phyloP scores from a whole-genome alignment of 2,888 invertebrate species.

The Lamellibrachia columna region DNA sequence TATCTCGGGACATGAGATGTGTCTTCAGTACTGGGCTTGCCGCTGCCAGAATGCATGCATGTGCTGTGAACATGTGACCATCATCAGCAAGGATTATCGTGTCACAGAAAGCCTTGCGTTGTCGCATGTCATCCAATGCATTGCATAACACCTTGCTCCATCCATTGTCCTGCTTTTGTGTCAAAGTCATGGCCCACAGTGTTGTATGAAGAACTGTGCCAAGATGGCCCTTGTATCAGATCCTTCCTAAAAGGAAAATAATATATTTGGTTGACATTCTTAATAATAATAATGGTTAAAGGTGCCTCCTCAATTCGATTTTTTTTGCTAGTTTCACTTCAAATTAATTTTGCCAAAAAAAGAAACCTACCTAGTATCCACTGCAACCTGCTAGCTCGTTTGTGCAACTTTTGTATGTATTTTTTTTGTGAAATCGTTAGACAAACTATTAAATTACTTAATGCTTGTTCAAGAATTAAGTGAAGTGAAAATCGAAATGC shows the following conservation, averaged over 20 bases:
- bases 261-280: neutral
- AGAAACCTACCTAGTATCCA: too few species aligned
- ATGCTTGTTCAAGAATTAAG: too few species aligned
- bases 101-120: neutral
- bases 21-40: neutral
- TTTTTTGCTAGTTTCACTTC: too few species aligned
- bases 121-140: neutral
- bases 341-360: too few species aligned
- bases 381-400: too few species aligned
- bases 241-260: neutral
- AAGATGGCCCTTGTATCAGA: neutral
- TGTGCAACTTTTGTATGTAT: too few species aligned
- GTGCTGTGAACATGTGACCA: constrained; percentile 16
- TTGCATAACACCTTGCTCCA: neutral
- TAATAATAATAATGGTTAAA: too few species aligned
- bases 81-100: neutral
- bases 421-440: too few species aligned
- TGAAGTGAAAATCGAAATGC: too few species aligned
- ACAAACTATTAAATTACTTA: too few species aligned
- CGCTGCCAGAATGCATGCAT: neutral
- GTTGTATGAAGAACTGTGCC: neutral
- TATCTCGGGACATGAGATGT: neutral
- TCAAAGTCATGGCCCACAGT: neutral
- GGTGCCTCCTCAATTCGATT: too few species aligned
- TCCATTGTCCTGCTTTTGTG: neutral